These are phyloP conservation scores for Misgurnus mizolepis DNA, from an alignment of 2,113 vertebrate species.

Conservation along the genomic window DNA sequence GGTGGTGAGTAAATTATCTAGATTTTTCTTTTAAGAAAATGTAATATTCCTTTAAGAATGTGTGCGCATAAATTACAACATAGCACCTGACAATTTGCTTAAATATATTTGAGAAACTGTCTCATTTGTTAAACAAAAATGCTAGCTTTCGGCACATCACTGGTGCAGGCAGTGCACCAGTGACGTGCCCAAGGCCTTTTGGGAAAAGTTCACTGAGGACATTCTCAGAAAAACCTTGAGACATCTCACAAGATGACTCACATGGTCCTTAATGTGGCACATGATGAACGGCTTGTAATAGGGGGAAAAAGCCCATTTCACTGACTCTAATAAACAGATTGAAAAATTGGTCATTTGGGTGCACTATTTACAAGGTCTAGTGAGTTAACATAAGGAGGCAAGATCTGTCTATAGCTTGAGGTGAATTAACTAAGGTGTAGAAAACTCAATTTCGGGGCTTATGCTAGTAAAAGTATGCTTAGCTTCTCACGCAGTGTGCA, in stretches of 20 bases:
- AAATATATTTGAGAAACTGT: not conserved
- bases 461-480: not conserved
- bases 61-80: not conserved
- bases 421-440: not conserved
- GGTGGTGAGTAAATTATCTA: too few relatives aligned
- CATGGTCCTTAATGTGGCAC: slow-evolving; percentile 62
- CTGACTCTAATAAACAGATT: slow-evolving; percentile 40
- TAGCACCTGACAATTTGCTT: not conserved
- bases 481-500: not conserved
- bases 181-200: not conserved
- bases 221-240: slow-evolving; percentile 45
- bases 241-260: slow-evolving; percentile 65
- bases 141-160: not conserved
- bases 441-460: not conserved
- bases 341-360: not conserved
- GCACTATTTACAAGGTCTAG: not conserved
- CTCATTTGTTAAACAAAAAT: not conserved
- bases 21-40: too few relatives aligned
- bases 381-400: slow-evolving; percentile 5
- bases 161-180: not conserved
- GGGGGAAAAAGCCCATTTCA: slow-evolving; percentile 27
- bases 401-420: not conserved
- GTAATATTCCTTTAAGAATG: not conserved
- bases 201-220: slow-evolving; percentile 28
- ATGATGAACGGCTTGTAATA: slow-evolving; percentile 67